Percentiles rank a stretch among this genome's conserved stretches.
Conservation (phyloP, 1,140 invertebrate species). For the Antheraea pernyi region DNA sequence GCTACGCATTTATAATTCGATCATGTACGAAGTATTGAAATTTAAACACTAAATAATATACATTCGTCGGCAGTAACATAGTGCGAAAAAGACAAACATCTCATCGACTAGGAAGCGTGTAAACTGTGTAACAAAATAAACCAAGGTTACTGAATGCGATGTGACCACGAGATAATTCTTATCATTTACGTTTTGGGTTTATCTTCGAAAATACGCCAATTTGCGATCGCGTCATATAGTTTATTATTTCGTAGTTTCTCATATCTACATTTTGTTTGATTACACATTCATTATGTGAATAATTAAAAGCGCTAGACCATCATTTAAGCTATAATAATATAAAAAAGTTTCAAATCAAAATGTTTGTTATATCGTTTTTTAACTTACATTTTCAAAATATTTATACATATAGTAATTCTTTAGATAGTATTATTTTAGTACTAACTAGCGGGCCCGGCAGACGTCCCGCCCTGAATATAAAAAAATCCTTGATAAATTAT, state of each 20-base stretch:
- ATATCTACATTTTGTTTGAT: not conserved
- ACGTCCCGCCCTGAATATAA: too few species aligned
- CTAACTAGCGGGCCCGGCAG: too few species aligned
- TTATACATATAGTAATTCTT: too few species aligned
- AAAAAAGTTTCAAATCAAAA: too few species aligned
- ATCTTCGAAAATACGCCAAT: not conserved
- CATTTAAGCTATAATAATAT: too few species aligned
- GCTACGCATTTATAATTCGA: not conserved
- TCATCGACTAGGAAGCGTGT: conserved; percentile 23
- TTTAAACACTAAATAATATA: conserved; percentile 1
- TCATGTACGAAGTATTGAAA: not conserved
- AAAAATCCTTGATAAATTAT: too few species aligned
- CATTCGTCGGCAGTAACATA: not conserved
- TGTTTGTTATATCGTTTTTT: too few species aligned
- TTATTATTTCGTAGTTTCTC: not conserved
- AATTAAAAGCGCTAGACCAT: too few species aligned
- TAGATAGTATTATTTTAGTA: too few species aligned
- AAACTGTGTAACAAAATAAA: conserved; percentile 19
- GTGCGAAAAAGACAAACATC: conserved; percentile 19
- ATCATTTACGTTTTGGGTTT: conserved; percentile 22
- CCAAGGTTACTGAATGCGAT: conserved; percentile 23
- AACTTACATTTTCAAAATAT: too few species aligned
- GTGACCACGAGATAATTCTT: conserved; percentile 30
- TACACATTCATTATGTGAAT: not conserved
- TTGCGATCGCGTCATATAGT: not conserved